Conservation (phyloP, 2,888 invertebrate species). For the Euspilapteryx auroguttella region DNA sequence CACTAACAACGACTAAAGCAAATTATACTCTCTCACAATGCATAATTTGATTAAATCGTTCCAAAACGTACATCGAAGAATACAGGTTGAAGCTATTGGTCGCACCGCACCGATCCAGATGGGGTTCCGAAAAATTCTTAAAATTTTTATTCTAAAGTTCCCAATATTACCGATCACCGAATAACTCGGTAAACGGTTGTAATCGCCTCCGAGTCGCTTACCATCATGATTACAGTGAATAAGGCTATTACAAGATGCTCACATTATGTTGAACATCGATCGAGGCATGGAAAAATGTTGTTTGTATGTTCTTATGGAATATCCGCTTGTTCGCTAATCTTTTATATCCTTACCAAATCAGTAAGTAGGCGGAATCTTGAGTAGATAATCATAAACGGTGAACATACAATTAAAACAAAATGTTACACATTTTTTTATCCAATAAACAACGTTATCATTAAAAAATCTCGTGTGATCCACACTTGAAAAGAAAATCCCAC, state of each 20-base stretch:
- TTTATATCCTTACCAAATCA: not conserved
- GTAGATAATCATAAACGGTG: too few relatives aligned
- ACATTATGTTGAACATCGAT: constrained; percentile 11
- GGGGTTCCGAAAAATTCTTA: constrained; percentile 22
- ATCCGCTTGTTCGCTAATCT: not conserved
- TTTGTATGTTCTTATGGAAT: constrained; percentile 2
- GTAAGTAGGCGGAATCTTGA: too few relatives aligned
- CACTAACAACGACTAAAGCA: too few relatives aligned
- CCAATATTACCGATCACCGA: constrained; percentile 45
- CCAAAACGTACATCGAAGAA: too few relatives aligned
- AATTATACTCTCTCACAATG: too few relatives aligned
- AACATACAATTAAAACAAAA: too few relatives aligned
- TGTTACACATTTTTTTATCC: too few relatives aligned
- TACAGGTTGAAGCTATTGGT: too few relatives aligned
- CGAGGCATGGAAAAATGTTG: constrained; percentile 3
- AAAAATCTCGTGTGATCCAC: too few relatives aligned
- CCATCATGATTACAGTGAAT: constrained; percentile 36
- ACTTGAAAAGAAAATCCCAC: constrained; percentile 36
- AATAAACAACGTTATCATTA: too few relatives aligned
- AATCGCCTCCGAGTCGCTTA: constrained; percentile 39
- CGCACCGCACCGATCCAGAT: too few relatives aligned
- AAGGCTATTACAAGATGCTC: constrained; percentile 27
- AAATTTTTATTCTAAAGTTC: constrained; percentile 15
- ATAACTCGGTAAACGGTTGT: constrained; percentile 52
- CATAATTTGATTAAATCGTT: too few relatives aligned